These are phyloP conservation scores for Drosophila mercatorum DNA, from an alignment of 2,888 invertebrate species.

Conservation along the genomic window DNA sequence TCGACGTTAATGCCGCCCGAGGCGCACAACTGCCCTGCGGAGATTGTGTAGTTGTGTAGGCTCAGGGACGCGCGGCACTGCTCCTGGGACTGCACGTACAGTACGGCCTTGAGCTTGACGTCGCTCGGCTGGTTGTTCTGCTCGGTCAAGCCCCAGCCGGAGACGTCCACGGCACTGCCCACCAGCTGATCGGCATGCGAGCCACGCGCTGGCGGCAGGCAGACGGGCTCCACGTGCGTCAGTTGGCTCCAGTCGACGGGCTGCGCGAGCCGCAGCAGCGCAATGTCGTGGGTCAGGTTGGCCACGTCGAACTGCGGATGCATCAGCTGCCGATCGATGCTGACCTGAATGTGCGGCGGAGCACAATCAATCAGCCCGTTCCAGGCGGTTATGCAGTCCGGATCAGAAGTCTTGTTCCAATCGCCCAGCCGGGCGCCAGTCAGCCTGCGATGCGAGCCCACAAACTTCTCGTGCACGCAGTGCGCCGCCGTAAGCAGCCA, in stretches of 20 bases:
- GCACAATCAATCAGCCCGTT: slow-evolving; percentile 85
- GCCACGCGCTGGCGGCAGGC: slow-evolving; percentile 85
- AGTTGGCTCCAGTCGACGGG: slow-evolving; percentile 85
- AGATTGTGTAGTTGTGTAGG: slow-evolving; percentile 1
- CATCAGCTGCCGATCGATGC: slow-evolving; percentile 87
- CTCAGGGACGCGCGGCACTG: slow-evolving; percentile 30
- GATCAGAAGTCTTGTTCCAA: slow-evolving; percentile 86
- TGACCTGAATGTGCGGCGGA: slow-evolving; percentile 86
- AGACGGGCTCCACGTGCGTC: slow-evolving; percentile 86
- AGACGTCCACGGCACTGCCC: slow-evolving; percentile 84
- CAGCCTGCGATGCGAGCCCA: slow-evolving; percentile 85
- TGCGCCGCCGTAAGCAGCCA: slow-evolving; percentile 68
- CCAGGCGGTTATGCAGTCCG: slow-evolving; percentile 86
- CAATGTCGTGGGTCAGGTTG: slow-evolving; percentile 87
- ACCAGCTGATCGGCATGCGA: slow-evolving; percentile 62
- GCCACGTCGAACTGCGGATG: slow-evolving; percentile 86
- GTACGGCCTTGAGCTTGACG: slow-evolving; percentile 55
- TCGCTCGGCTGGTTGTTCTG: slow-evolving; percentile 21
- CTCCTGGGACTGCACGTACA: slow-evolving; percentile 37
- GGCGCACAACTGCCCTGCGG: slow-evolving; percentile 57
- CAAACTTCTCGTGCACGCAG: slow-evolving; percentile 86
- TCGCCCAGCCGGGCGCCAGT: slow-evolving; percentile 72
- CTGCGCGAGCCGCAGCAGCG: slow-evolving; percentile 87
- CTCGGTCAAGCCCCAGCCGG: slow-evolving; percentile 88
- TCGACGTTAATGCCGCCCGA: slow-evolving; percentile 72